Evolutionary conservation across 1,140 invertebrate species (phyloP).

Genomic region (Drosophila rhopaloa): DNA sequence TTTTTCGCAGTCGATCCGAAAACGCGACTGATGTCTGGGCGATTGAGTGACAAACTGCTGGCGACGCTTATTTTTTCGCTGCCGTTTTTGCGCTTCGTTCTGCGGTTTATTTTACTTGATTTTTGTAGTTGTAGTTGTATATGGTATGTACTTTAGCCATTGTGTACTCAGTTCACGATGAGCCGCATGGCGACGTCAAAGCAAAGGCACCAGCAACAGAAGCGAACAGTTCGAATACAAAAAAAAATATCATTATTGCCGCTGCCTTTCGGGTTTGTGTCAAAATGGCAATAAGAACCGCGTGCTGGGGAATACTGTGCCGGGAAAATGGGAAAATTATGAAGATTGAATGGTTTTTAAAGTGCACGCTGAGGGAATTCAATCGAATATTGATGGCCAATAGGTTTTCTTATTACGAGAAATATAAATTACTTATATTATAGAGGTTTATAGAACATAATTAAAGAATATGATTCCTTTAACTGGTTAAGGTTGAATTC

Average conservation of each 20-base stretch:
- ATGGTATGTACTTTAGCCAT: constrained; percentile 77
- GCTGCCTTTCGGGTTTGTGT: constrained; percentile 33
- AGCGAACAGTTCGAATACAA: constrained; percentile 53
- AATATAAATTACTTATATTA: too few species aligned
- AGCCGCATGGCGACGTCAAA: constrained; percentile 58
- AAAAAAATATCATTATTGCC: constrained; percentile 40
- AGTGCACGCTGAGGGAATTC: not conserved
- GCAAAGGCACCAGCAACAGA: constrained; percentile 27
- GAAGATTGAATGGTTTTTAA: constrained; percentile 17
- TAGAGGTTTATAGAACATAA: too few species aligned
- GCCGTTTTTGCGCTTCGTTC: constrained; percentile 60
- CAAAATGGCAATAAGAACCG: constrained; percentile 29
- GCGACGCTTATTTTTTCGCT: constrained; percentile 66
- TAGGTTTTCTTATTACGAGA: too few species aligned
- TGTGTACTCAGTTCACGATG: constrained; percentile 79
- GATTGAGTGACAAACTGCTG: constrained; percentile 81
- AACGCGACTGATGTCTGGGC: constrained; percentile 77
- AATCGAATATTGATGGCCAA: too few species aligned
- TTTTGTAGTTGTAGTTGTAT: constrained; percentile 45
- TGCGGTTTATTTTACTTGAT: constrained; percentile 72
- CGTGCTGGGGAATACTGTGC: constrained; percentile 20
- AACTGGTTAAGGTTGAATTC: too few species aligned
- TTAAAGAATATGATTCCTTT: too few species aligned
- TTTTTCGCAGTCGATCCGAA: constrained; percentile 40
- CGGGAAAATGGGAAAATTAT: constrained; percentile 25